Evolutionary conservation across 2,113 vertebrate genomes (phyloP), one percentile per base, ranked within the genome.

Genomic region (Romanogobio albipinnatus): DNA sequence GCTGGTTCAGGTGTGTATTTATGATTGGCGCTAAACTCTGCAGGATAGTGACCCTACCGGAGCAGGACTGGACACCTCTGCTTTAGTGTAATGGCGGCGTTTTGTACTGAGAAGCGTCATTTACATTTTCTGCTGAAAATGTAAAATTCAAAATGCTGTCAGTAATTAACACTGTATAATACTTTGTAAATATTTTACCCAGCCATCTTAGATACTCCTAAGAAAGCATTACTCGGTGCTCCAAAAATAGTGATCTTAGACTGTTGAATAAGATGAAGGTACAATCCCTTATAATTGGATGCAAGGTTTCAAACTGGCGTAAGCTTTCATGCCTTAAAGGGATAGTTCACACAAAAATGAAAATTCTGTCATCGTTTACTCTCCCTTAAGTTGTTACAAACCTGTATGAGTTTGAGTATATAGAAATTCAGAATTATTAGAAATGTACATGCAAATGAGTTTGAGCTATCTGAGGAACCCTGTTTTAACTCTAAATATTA

Each of bases 211-310:
- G 22, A 17, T 39, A 39, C 33, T 39, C 33, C 33, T 68, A 10
- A 70, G 66, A 43, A 70, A n/a, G 19, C 66, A 70, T 17, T 70
- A n/a, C 66, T 70, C 39, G 5, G 17, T 70, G 36, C 22, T 11
- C 19, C 36, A 70, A 43, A n/a, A 70, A 70, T 70, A 43, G 9
- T 70, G 66, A 43, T 43, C 19, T 70, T 43, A 39, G 33, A 22
- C 26, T 33, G 62, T 66, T 33, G 26, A 66, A 33, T 66, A 33
- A 8, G 26, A 64, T 64, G 26, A 64, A 66, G 14, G 29, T 36
- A n/a, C 66, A 70, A 43, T 70, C 36, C 33, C 19, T 70, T 70
- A 70, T 70, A 70, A 70, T 70, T 70, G 36, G 36, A 70, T 70
- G 66, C 19, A 70, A 39, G 66, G 8, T 39, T 70, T 70, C 15